These are phyloP conservation scores for Drosophila fulvimacula DNA, from an alignment of 2,888 invertebrate species.

Conservation along the genomic window DNA sequence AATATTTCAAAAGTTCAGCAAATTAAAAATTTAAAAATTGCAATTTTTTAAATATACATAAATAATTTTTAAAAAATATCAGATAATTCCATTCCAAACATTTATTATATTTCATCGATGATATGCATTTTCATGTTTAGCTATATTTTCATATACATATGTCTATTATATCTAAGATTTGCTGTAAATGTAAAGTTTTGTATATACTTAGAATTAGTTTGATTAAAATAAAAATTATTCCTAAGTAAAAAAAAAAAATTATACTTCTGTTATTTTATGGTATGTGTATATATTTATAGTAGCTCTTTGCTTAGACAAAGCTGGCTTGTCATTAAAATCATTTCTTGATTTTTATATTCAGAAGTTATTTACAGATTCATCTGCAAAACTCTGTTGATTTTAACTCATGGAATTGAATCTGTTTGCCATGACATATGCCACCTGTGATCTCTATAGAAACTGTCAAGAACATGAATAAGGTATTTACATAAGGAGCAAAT, in stretches of 20 bases:
- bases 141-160: conserved; percentile 13
- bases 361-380: too few relatives aligned
- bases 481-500: too few relatives aligned
- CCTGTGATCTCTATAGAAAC: too few relatives aligned
- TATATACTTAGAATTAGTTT: conserved; percentile 40
- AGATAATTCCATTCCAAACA: conserved; percentile 6
- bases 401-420: too few relatives aligned
- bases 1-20: not conserved
- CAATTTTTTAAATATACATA: not conserved
- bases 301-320: too few relatives aligned
- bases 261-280: too few relatives aligned
- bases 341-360: too few relatives aligned
- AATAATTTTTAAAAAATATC: not conserved
- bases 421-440: too few relatives aligned
- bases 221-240: conserved; percentile 36
- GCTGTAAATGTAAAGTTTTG: conserved; percentile 33
- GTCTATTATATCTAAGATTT: conserved; percentile 19
- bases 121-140: conserved; percentile 19
- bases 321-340: too few relatives aligned
- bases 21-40: not conserved
- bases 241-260: conserved; percentile 21
- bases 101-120: conserved; percentile 9
- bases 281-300: too few relatives aligned
- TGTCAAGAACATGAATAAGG: too few relatives aligned
- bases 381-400: too few relatives aligned